Percentiles rank a stretch among this genome's conserved stretches.
These are phyloP conservation scores for Parauchenoglanis ngamensis DNA, from an alignment of 2,797 vertebrate species.

Conservation along the genomic window DNA sequence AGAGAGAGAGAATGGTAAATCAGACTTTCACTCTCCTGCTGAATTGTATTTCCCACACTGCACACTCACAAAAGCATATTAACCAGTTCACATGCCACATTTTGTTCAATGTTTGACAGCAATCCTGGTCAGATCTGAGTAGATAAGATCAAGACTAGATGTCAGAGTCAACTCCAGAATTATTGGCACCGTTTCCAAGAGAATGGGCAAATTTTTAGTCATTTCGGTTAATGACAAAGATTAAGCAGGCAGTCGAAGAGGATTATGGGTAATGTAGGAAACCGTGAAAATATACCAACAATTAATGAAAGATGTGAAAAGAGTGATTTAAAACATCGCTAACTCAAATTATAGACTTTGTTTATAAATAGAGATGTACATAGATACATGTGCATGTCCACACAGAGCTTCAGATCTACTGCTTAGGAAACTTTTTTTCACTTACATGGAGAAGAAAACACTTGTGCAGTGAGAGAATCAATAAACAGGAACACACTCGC, in stretches of 20 bases:
- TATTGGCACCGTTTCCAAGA: constrained; percentile 28
- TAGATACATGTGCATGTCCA: too few relatives aligned
- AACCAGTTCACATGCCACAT: not conserved
- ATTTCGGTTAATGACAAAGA: not conserved
- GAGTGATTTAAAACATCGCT: not conserved
- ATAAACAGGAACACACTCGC: constrained; percentile 7
- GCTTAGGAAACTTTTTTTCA: not conserved
- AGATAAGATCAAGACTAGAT: not conserved
- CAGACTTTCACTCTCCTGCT: not conserved
- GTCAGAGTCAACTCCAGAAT: not conserved
- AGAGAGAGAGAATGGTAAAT: not conserved
- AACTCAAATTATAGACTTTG: not conserved
- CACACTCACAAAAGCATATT: not conserved
- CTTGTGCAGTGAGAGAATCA: not conserved
- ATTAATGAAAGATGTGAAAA: not conserved
- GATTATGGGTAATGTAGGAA: not conserved
- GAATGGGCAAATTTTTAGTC: not conserved
- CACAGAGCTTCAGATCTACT: not conserved
- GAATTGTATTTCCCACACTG: not conserved
- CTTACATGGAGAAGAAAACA: not conserved
- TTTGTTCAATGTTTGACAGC: not conserved
- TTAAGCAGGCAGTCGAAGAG: not conserved
- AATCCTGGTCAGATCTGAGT: not conserved
- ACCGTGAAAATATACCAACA: not conserved
- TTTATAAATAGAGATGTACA: not conserved